These are phyloP conservation scores for Cryptomyrus ogoouensis DNA, from an alignment of 2,113 vertebrate genomes.

Conservation along the genomic window DNA sequence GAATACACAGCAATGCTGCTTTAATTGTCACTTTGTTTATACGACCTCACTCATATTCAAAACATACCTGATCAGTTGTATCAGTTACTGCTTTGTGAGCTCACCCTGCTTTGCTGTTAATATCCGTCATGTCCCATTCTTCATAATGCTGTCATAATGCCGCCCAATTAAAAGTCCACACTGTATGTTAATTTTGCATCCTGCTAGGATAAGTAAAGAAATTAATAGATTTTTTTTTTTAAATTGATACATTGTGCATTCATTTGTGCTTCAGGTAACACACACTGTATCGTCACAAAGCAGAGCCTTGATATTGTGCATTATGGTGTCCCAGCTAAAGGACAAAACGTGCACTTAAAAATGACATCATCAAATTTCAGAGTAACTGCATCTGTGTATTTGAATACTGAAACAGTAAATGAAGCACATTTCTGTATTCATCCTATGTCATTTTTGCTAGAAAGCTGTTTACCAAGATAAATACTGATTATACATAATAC, in stretches of 20 bases:
- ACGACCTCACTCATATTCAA: not conserved
- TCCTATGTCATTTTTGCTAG: not conserved
- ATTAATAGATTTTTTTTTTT: not conserved
- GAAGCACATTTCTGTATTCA: not conserved
- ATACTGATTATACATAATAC: not conserved
- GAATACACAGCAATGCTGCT: not conserved
- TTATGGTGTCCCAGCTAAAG: not conserved
- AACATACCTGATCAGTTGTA: not conserved
- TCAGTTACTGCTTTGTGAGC: not conserved
- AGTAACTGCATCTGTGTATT: not conserved
- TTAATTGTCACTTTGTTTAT: conserved; percentile 10
- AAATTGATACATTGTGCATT: not conserved
- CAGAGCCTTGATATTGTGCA: not conserved
- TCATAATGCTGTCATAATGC: not conserved
- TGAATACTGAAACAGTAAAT: not conserved
- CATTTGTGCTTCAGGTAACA: not conserved
- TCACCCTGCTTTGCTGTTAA: not conserved
- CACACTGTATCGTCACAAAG: not conserved
- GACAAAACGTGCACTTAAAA: not conserved
- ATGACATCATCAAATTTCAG: not conserved
- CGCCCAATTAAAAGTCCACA: not conserved
- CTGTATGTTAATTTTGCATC: not conserved
- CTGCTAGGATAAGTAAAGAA: not conserved
- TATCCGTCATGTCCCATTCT: not conserved
- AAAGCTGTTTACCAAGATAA: not conserved